Conservation (phyloP, 2,888 invertebrate species). For the Drosophila maculinotata region DNA sequence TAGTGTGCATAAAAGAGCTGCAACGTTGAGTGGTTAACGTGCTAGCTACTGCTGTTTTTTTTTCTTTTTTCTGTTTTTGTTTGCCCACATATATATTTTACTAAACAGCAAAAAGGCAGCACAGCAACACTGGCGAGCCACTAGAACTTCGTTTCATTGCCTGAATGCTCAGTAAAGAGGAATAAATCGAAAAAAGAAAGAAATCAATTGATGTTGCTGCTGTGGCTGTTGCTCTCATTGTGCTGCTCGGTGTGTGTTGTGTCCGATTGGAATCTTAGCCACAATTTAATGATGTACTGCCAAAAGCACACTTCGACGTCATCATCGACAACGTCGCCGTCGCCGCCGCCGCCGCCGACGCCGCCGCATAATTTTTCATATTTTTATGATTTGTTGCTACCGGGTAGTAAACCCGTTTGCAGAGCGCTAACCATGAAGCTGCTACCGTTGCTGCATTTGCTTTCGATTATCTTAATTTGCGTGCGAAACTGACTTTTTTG, state of each 20-base stretch:
- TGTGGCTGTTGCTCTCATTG: conserved; percentile 44
- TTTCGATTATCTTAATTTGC: conserved; percentile 84
- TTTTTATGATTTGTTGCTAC: conserved; percentile 81
- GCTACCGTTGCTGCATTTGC: conserved; percentile 76
- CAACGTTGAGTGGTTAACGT: conserved; percentile 23
- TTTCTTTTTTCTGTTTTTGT: conserved; percentile 40
- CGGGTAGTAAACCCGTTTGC: conserved; percentile 79
- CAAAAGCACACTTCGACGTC: conserved; percentile 78
- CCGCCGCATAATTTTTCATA: conserved; percentile 78
- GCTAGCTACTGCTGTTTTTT: conserved; percentile 31
- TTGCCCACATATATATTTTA: conserved; percentile 39
- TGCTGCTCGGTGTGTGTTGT: conserved; percentile 46
- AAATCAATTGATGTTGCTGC: conserved; percentile 42
- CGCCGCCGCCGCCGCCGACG: conserved; percentile 30
- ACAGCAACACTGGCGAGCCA: conserved; percentile 10
- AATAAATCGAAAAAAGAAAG: conserved; percentile 21
- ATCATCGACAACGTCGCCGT: conserved; percentile 50
- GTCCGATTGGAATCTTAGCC: conserved; percentile 78
- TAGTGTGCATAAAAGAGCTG: conserved; percentile 57
- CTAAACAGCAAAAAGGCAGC: conserved; percentile 5
- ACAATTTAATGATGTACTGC: conserved; percentile 82
- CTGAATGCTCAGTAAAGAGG: conserved; percentile 25
- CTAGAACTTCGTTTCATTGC: conserved; percentile 19
- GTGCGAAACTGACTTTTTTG: conserved; percentile 83
- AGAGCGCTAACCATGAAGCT: conserved; percentile 73